These are phyloP conservation scores for Neosalanx taihuensis DNA, from an alignment of 2,797 vertebrate species.

Conservation along the genomic window DNA sequence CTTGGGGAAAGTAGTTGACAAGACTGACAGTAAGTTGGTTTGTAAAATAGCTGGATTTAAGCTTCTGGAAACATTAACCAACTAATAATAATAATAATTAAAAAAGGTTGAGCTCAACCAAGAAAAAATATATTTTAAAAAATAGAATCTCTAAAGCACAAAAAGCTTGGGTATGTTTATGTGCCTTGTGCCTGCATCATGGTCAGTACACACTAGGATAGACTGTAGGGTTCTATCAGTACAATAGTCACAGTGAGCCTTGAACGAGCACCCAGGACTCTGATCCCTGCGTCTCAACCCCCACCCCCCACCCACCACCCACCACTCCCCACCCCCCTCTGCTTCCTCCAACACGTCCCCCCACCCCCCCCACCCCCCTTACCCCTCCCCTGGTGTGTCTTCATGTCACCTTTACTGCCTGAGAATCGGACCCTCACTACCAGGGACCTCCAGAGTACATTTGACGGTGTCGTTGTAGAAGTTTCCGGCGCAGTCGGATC, in stretches of 20 bases:
- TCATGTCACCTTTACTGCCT: no score
- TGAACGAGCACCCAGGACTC: background rate
- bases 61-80: background rate
- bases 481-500: conserved; percentile 77
- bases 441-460: conserved; percentile 61
- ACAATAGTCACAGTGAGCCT: background rate
- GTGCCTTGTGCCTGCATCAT: background rate
- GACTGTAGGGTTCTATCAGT: background rate
- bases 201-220: background rate
- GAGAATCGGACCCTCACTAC: conserved; percentile 32
- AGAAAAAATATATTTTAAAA: background rate
- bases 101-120: background rate
- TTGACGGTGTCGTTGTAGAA: conserved; percentile 79
- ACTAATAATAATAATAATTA: no score
- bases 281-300: no score
- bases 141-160: no score
- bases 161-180: background rate
- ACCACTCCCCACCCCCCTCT: no score
- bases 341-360: no score
- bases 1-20: background rate
- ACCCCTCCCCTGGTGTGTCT: no score
- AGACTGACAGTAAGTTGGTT: background rate
- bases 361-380: no score
- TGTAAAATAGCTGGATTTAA: conserved; percentile 6
- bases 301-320: no score